Evolutionary conservation across 2,797 vertebrate genomes (phyloP), one percentile per base, ranked within the genome.

Genomic region (Percopsis omiscomaycus): DNA sequence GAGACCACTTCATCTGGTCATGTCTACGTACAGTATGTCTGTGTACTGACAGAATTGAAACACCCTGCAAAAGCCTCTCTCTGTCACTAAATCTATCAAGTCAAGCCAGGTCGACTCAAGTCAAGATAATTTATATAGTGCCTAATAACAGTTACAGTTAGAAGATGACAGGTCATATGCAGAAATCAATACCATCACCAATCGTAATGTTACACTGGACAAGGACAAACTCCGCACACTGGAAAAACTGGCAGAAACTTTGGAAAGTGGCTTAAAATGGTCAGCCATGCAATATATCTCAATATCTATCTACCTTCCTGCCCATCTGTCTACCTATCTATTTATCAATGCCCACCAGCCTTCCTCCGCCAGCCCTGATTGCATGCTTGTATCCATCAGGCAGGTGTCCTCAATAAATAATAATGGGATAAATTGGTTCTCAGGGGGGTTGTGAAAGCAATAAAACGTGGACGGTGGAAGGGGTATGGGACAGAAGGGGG

Each of bases 351-450:
- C 55, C 54, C n/a, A 12, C 59, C 42, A 32, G 42, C 52, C 49
- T 55, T 71, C 53, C 45, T 67, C 47, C 3, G 54, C 69, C 51
- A 69, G 16, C 71, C 68, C 48, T 73, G 73, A 78, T 73, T 69
- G 59, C 66, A 56, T 64, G 59, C 68, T 71, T 22, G 9, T 71
- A 71, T 77, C 71, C 81, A 73, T 75, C 61, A 2, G 30, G 53
- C 68, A 72, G 76, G 58, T 70, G 77, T 57, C 61, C 73, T 84
- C 84, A 84, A 87, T 90, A 88, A 84, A 90, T 90, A 88, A 89
- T 86, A 78, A 89, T 86, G 84, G 89, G 82, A 87, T 89, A 89
- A 89, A 78, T 84, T 71, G 46, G 75, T 81, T 84, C 85, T 89
- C 84, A 75, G 84, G 22, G 59, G 82, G 73, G 71, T 61, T 66